A percentile compares a stretch with the other conserved stretches of the same genome.
Conservation (phyloP, 2,113 vertebrate species). For the Chloropsis hardwickii region DNA sequence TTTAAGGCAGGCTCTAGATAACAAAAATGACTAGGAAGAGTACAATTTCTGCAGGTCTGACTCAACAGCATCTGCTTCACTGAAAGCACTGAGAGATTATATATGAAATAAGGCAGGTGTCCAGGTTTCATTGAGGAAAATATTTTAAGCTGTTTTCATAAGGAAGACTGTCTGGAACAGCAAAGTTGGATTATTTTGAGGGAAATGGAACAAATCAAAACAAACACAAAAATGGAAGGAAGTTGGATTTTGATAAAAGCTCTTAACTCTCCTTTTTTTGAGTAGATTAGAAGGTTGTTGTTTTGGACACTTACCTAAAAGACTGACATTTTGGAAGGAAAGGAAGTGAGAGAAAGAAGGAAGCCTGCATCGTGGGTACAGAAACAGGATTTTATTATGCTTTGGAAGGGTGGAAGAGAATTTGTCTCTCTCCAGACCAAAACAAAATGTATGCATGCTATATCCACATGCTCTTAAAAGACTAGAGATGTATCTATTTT, state of each 20-base stretch:
- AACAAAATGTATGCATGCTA: not conserved
- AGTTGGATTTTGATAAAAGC: not conserved
- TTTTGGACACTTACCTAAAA: not conserved
- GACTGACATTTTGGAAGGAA: not conserved
- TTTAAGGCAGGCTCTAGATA: not conserved
- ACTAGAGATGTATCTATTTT: not conserved
- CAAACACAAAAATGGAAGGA: not conserved
- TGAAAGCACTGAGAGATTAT: not conserved
- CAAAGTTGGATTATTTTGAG: not conserved
- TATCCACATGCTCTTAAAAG: not conserved
- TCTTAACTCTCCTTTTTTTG: not conserved
- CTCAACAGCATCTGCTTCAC: not conserved
- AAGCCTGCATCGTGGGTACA: not conserved
- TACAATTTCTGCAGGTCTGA: not conserved
- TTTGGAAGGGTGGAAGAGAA: not conserved
- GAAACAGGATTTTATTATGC: not conserved
- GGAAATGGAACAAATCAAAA: not conserved
- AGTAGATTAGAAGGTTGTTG: not conserved
- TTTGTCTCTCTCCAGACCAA: not conserved
- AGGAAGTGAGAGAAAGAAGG: not conserved
- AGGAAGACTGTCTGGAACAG: not conserved
- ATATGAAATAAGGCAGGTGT: conserved; percentile 18
- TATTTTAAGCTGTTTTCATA: conserved; percentile 7
- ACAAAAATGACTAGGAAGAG: not conserved
- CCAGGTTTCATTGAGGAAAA: conserved; percentile 23